Conservation (phyloP, 2,113 vertebrate species). For the Xiphias gladius region DNA sequence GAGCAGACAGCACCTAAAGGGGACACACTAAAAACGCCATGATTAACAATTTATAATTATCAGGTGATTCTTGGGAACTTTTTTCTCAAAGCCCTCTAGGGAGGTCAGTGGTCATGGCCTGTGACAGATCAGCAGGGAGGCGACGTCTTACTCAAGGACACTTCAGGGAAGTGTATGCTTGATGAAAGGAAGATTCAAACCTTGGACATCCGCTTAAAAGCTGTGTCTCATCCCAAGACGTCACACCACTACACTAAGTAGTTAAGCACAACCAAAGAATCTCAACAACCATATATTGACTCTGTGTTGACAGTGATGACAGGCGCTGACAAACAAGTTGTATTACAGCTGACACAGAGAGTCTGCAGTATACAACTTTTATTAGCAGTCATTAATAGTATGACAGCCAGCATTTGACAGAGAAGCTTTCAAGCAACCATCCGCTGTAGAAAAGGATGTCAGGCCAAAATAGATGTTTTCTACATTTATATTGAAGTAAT, state of each 20-base stretch:
- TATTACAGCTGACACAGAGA: not conserved
- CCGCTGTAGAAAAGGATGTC: not conserved
- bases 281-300: constrained; percentile 14
- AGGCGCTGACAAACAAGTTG: not conserved
- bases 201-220: constrained; percentile 34
- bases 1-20: constrained; percentile 21
- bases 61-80: constrained; percentile 2
- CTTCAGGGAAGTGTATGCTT: constrained; percentile 13
- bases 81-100: constrained; percentile 3
- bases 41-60: not conserved
- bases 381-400: not conserved
- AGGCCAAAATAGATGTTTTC: constrained; percentile 24
- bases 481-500: not conserved
- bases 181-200: constrained; percentile 63
- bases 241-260: constrained; percentile 37
- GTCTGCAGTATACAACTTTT: constrained; percentile 1
- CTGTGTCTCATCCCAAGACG: constrained; percentile 39
- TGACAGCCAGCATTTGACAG: not conserved
- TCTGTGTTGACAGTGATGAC: constrained; percentile 19
- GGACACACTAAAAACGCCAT: not conserved
- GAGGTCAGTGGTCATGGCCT: constrained; percentile 24
- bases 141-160: constrained; percentile 48
- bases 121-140: constrained; percentile 23
- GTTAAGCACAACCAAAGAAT: constrained; percentile 42
- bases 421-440: not conserved